Evolutionary conservation across 2,113 vertebrate genomes (phyloP), one percentile per base, ranked within the genome.

Genomic region (Phainopepla nitens): DNA sequence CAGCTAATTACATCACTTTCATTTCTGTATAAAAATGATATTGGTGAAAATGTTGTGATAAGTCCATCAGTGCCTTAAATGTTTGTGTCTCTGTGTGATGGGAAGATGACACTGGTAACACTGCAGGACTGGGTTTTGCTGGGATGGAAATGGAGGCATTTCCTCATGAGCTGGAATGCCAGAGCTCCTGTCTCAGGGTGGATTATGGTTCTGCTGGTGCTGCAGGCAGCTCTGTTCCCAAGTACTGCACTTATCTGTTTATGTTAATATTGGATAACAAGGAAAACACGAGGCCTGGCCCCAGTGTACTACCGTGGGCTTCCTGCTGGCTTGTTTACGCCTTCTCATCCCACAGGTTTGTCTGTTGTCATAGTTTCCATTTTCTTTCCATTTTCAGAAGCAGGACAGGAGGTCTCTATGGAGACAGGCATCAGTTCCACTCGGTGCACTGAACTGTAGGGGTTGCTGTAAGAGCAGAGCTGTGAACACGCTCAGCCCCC

Each of bases 381-480:
- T 94, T 91, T 93, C 91, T 60, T 81, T 20, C 84, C 3, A 0
- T 82, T 96, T 76, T 66, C 6, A 18, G 87, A 92, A 95, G 94
- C 91, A 94, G 87, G 94, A 94, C 91, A 91, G 89, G 89, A 70
- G 91, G 92, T 94, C 96, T 96, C 95, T 95, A 97, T 87, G 80
- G 95, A 96, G 96, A 94, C 96, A 93, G 71, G 81, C 82, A 91
- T 96, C 89, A 68, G 94, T 96, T 97, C 92, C 89, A 88, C 92
- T 96, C 92, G 0, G 1, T 89, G 85, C 28, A 7, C 83, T 95
- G 77, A 93, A 97, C 94, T 94, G 91, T 94, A 93, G 94, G 94
- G 94, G 94, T 92, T 94, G 95, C 95, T 96, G 85, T 96, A 95
- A 75, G 93, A 95, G 95, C 85, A 94, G 91, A 82, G 87, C 95